Evolutionary conservation across 2,797 vertebrate species (phyloP).

Genomic region (Intellagama lesueurii): DNA sequence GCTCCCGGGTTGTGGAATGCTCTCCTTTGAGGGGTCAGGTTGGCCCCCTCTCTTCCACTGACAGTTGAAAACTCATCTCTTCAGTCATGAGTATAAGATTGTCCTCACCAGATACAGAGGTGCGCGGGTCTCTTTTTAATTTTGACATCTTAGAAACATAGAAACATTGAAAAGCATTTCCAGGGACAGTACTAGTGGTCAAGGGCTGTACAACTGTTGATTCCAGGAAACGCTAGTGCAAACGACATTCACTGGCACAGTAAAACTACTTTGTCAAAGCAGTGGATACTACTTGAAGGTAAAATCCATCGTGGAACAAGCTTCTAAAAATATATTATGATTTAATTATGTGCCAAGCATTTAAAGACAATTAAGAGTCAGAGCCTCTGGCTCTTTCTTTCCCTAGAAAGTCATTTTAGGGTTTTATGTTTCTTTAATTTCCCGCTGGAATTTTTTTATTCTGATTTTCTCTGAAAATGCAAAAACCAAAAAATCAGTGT

Average conservation of each 20-base stretch:
- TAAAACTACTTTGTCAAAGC: constrained; percentile 44
- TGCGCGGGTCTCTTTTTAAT: background rate
- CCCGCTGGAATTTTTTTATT: constrained; percentile 1
- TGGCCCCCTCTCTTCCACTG: too few species aligned
- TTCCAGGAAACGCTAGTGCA: background rate
- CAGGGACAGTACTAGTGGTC: background rate
- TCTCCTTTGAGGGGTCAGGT: too few species aligned
- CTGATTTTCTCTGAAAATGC: constrained; percentile 42
- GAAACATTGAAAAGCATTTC: background rate
- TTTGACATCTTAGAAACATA: background rate
- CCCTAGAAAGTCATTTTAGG: constrained; percentile 35
- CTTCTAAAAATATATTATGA: constrained; percentile 52
- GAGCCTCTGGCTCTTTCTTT: constrained; percentile 42
- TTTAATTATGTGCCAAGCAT: constrained; percentile 66
- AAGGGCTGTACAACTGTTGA: background rate
- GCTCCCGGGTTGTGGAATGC: too few species aligned
- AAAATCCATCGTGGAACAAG: constrained; percentile 49
- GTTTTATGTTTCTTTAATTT: constrained; percentile 14
- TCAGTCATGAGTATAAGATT: background rate
- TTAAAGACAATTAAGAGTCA: constrained; percentile 66
- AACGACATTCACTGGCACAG: constrained; percentile 1
- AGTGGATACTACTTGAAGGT: constrained; percentile 49
- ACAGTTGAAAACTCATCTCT: too few species aligned
- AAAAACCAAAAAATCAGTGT: constrained; percentile 41
- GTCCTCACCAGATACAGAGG: background rate